Base-by-base conservation (phyloP, 2,113 vertebrate species). In the Falco punctatus region DNA sequence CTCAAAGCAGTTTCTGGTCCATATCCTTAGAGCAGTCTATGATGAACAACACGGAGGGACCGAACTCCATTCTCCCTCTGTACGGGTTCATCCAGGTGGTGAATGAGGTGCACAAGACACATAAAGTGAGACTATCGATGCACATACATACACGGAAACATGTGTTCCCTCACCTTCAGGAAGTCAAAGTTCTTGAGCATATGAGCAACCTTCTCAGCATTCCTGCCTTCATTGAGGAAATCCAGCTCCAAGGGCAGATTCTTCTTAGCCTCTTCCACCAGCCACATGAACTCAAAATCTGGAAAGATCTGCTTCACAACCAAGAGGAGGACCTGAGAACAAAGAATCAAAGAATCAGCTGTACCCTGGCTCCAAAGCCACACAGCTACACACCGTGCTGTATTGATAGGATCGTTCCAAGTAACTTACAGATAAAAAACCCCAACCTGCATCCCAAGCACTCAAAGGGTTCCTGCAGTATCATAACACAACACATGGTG, bases 231-330 rank as follows among this genome's bases (percentile, higher is more conserved):
- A 5, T 99, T 99, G 23, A 99, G 98, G 95, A 99, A 99, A 98
- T 99, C 99, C 92, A 99, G 97, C 96, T 99, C 99, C 82, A 99
- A 97, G 13, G 99, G 99, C 96, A 99, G 98, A 96, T 99, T 99
- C 96, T 99, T 99, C 97, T 99, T 99, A 81, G 99, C 99, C 95
- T 99, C 99, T 40, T 99, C 99, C 75, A 99, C 99, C 94, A 99
- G 94, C 99, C 99, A 99, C 98, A 99, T 99, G 92, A 99, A 99
- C 80, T 98, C 98, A 95, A 99, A 99, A 92, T 99, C 98, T 38
- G 99, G 99, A 93, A 99, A 99, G 55, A 99, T 98, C 97, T 99
- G 98, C 69, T 99, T 98, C 92, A 99, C 99, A 6, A 96, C 95
- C 79, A 97, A 98, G 27, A 99, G 59, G 12, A 99, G 98, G 86